phyloP scores from a whole-genome alignment of 2,888 invertebrate species.

The Callyntrura sp. region DNA sequence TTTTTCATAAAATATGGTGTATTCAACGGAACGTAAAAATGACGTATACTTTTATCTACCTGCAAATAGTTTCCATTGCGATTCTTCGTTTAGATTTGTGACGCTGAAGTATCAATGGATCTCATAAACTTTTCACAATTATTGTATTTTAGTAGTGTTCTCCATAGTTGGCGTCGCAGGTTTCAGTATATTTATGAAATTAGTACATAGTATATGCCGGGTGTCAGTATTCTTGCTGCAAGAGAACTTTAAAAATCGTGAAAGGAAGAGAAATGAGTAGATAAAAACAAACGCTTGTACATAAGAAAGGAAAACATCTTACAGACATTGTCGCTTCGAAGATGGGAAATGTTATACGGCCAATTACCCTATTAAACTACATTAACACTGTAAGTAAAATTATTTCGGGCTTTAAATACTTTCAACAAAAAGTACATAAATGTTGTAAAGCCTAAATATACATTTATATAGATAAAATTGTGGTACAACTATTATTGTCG shows the following conservation, averaged over 20 bases:
- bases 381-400: constrained; percentile 29
- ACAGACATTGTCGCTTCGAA: not conserved
- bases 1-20: constrained; percentile 34
- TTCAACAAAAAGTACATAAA: not conserved
- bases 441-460: too few species aligned
- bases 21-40: constrained; percentile 30
- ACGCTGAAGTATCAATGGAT: constrained; percentile 28
- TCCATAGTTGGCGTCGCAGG: not conserved
- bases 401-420: constrained; percentile 39
- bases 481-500: too few species aligned
- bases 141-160: constrained; percentile 4
- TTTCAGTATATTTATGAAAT: too few species aligned
- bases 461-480: too few species aligned
- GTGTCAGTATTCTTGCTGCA: not conserved
- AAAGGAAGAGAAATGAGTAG: not conserved
- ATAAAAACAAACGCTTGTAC: not conserved
- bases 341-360: constrained; percentile 34
- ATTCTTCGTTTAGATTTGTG: constrained; percentile 40
- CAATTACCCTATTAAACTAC: constrained; percentile 25
- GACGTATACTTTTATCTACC: constrained; percentile 1
- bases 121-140: not conserved
- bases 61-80: constrained; percentile 23
- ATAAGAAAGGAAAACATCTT: constrained; percentile 48
- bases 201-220: not conserved
- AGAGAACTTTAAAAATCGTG: constrained; percentile 39